These are phyloP conservation scores for Drosophila nannoptera DNA, from an alignment of 1,140 invertebrate species.

Conservation along the genomic window DNA sequence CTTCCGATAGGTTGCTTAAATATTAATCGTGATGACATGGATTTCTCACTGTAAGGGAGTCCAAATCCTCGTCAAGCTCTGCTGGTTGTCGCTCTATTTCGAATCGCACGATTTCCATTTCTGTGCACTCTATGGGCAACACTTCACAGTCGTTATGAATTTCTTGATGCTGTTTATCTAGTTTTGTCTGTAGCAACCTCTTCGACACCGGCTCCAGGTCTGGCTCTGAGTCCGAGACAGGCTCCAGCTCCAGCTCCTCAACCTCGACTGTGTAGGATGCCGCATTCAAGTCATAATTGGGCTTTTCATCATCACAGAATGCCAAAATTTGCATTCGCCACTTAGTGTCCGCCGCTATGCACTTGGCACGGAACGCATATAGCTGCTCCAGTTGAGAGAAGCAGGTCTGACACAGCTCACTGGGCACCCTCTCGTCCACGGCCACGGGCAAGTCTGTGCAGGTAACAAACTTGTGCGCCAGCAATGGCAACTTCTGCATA, in stretches of 20 bases:
- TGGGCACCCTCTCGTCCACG: slow-evolving; percentile 36
- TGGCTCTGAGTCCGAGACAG: too few relatives aligned
- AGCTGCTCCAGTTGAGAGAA: slow-evolving; percentile 46
- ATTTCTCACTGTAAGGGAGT: not conserved
- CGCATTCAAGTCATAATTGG: not conserved
- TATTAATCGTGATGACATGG: not conserved
- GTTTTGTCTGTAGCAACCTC: too few relatives aligned
- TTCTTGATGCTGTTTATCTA: not conserved
- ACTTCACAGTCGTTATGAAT: not conserved
- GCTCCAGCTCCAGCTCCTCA: not conserved
- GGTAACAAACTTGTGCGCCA: slow-evolving; percentile 50
- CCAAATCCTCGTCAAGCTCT: not conserved
- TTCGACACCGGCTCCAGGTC: too few relatives aligned
- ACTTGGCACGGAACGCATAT: slow-evolving; percentile 54
- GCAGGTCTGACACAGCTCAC: slow-evolving; percentile 52
- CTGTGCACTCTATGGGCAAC: not conserved
- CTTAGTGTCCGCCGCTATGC: slow-evolving; percentile 42
- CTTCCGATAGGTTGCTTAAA: not conserved
- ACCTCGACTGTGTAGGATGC: not conserved
- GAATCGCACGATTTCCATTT: not conserved
- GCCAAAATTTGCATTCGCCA: slow-evolving; percentile 37
- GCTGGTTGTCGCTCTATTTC: not conserved
- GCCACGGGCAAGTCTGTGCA: slow-evolving; percentile 47
- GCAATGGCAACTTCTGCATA: slow-evolving; percentile 22
- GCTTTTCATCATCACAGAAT: slow-evolving; percentile 23